Evolutionary conservation across 1,140 invertebrate genomes (phyloP).

Genomic region (Temnothorax nylanderi): DNA sequence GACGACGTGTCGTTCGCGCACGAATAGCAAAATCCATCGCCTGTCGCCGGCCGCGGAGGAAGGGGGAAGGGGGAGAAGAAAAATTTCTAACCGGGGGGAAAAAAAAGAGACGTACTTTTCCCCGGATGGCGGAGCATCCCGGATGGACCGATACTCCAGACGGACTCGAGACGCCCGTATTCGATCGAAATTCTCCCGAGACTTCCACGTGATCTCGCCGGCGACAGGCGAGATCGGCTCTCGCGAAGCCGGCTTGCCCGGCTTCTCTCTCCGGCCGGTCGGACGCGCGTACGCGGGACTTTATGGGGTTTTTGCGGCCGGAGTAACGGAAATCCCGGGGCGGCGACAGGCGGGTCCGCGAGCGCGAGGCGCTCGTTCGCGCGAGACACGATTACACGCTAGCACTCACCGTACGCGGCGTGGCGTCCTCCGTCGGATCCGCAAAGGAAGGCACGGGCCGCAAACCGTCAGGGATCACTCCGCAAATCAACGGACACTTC

Average conservation of each 20-base stretch:
- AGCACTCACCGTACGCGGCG: constrained; percentile 55
- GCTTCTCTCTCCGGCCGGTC: constrained; percentile 50
- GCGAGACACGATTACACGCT: neutral
- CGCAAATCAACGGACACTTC: constrained; percentile 67
- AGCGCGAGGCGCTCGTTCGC: neutral
- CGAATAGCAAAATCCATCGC: neutral
- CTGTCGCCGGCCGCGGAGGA: neutral
- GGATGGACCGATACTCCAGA: neutral
- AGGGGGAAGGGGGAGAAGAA: neutral
- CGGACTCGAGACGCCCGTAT: too few relatives aligned
- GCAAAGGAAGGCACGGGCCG: constrained; percentile 50
- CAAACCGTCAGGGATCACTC: constrained; percentile 55
- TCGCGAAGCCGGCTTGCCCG: constrained; percentile 58
- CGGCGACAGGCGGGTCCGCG: neutral
- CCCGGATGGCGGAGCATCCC: neutral
- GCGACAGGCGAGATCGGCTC: constrained; percentile 4
- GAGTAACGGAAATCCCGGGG: constrained; percentile 2
- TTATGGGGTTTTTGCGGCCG: neutral
- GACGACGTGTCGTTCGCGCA: neutral
- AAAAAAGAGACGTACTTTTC: neutral
- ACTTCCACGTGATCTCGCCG: constrained; percentile 48
- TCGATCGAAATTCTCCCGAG: neutral
- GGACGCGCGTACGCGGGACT: constrained; percentile 5
- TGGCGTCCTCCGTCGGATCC: constrained; percentile 62
- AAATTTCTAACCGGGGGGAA: too few relatives aligned